Base-by-base conservation (phyloP, 1,140 invertebrate genomes). In the Ylistrum balloti region DNA sequence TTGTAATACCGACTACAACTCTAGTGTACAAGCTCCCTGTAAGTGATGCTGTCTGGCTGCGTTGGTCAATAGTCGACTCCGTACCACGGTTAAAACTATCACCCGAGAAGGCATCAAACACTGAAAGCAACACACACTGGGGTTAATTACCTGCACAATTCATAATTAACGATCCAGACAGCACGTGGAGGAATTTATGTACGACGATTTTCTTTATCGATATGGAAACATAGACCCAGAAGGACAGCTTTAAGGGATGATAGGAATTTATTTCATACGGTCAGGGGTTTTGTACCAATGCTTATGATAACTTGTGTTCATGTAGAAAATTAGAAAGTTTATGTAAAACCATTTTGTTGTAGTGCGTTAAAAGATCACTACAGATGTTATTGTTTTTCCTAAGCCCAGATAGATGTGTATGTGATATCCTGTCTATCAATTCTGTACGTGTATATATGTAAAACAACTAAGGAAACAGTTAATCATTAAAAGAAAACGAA, bases 131-230 rank as follows among this genome's bases (percentile, higher is more conserved):
- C 17, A 74, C n/a, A 74, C n/a, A 74, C 56, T 9, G 56, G n/a
- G 56, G 56, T 74, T 74, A 74, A 74, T 74, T 74, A 74, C 56
- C 56, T 74, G 56, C 17, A 28, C 56, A n/a, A 74, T 74, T 74
- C 56, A 74, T 74, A 74, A 74, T 74, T 74, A 74, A 74, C 56
- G 56, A 74, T 74, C 56, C 11, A 74, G 22, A n/a, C 17, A n/a
- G 56, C 56, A 74, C 28, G 56, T 74, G 28, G 2, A 9, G n/a
- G 56, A 74, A 74, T 74, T 74, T 17, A 74, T n/a, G 28, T 22
- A 74, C 56, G 56, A 38, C 13, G 35, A 13, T 74, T 74, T 74
- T 74, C 3, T 74, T 28, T 74, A 74, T 74, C 56, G 28, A 74
- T 74, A 74, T 74, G 17, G 56, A 22, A n/a, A 74, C 28, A 74